Percentiles rank a stretch among this genome's conserved stretches.
Conservation (phyloP, 2,888 invertebrate genomes). For the Heliconius ethilla region DNA sequence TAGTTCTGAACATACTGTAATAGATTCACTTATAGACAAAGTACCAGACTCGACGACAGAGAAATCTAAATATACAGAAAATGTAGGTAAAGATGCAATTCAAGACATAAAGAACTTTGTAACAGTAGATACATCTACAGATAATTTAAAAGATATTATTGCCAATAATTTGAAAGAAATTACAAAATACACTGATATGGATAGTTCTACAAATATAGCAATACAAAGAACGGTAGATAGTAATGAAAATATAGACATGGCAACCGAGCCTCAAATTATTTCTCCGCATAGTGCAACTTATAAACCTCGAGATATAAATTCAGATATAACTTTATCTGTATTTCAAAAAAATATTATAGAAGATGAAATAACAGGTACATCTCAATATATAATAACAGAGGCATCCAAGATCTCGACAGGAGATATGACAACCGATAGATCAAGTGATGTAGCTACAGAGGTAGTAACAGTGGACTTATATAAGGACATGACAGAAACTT, state of each 20-base stretch:
- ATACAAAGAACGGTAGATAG: background rate
- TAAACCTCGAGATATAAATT: background rate
- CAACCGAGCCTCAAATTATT: background rate
- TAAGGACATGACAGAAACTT: background rate
- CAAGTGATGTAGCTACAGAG: background rate
- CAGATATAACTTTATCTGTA: background rate
- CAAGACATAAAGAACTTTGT: background rate
- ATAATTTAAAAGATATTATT: background rate
- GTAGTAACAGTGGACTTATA: background rate
- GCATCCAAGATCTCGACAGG: background rate
- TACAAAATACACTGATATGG: background rate
- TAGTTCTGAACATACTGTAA: background rate
- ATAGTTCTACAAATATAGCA: background rate
- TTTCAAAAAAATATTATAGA: background rate
- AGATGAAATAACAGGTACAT: background rate
- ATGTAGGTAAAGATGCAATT: background rate
- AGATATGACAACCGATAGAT: background rate
- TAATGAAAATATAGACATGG: background rate
- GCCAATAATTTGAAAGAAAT: background rate
- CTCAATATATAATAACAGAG: background rate
- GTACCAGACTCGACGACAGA: background rate
- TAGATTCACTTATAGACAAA: background rate
- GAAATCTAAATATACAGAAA: background rate
- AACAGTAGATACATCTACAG: background rate
- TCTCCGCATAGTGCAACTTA: background rate